Conservation (phyloP, 1,140 invertebrate genomes). For the Plutomurus gul region DNA sequence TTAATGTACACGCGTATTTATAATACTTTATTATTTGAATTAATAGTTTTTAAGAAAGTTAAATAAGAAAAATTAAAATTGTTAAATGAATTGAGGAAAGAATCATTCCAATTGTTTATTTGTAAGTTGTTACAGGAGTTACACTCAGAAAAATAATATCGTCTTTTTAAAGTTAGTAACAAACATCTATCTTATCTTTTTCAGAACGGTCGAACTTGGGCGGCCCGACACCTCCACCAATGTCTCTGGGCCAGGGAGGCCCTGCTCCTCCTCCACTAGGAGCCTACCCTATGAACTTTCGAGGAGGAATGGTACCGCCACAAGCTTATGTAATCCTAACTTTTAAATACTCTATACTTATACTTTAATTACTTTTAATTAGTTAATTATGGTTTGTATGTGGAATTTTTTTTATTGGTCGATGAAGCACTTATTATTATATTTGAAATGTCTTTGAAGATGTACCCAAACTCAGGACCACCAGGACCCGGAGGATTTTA, state of each 20-base stretch:
- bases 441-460: conserved; percentile 27
- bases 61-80: too few species aligned
- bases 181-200: neutral
- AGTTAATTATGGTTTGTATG: neutral
- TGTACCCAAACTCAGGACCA: conserved; percentile 47
- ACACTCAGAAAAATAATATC: too few species aligned
- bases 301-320: conserved; percentile 41
- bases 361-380: neutral
- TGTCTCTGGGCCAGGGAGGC: conserved; percentile 53
- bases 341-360: neutral
- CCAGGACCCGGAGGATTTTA: conserved; percentile 41
- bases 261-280: conserved; percentile 47
- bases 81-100: too few species aligned
- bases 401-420: neutral
- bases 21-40: too few species aligned
- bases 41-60: too few species aligned
- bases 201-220: conserved; percentile 48
- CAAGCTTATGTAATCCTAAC: conserved; percentile 42
- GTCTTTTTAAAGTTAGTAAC: neutral
- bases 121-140: too few species aligned
- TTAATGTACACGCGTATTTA: too few species aligned
- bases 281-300: conserved; percentile 43
- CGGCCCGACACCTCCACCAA: conserved; percentile 52
- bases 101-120: too few species aligned
- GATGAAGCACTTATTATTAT: neutral